Conservation (phyloP, 2,888 invertebrate species). For the Nemotelus nigrinus region DNA sequence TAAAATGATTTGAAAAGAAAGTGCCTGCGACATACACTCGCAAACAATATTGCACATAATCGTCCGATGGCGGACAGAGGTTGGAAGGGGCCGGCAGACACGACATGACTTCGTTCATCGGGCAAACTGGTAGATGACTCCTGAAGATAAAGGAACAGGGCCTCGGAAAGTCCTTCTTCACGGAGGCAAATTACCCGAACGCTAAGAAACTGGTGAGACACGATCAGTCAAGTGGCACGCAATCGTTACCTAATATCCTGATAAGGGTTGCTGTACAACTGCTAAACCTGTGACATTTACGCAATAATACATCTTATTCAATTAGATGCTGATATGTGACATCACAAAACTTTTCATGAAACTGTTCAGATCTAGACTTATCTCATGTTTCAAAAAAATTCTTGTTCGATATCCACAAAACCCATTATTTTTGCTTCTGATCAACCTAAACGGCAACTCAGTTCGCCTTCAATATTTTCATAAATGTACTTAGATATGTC, state of each 20-base stretch:
- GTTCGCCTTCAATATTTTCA: neutral
- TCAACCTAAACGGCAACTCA: neutral
- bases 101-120: conserved; percentile 49
- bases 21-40: neutral
- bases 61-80: conserved; percentile 39
- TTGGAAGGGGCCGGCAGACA: conserved; percentile 39
- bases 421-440: too few species aligned
- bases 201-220: conserved; percentile 6
- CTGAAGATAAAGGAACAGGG: conserved; percentile 45
- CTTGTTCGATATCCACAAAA: too few species aligned
- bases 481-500: conserved; percentile 5
- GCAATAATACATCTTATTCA: too few species aligned
- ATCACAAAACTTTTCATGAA: too few species aligned
- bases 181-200: conserved; percentile 35
- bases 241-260: conserved; percentile 14
- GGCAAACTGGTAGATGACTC: conserved; percentile 49
- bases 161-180: conserved; percentile 14
- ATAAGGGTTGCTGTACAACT: neutral
- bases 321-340: too few species aligned
- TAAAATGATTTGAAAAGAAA: conserved; percentile 32
- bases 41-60: conserved; percentile 46
- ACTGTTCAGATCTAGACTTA: too few species aligned
- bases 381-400: too few species aligned
- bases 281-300: too few species aligned
- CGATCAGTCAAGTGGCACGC: conserved; percentile 51